Evolutionary conservation across 2,888 invertebrate species (phyloP).

Genomic region (Caenorhabditis sp.): DNA sequence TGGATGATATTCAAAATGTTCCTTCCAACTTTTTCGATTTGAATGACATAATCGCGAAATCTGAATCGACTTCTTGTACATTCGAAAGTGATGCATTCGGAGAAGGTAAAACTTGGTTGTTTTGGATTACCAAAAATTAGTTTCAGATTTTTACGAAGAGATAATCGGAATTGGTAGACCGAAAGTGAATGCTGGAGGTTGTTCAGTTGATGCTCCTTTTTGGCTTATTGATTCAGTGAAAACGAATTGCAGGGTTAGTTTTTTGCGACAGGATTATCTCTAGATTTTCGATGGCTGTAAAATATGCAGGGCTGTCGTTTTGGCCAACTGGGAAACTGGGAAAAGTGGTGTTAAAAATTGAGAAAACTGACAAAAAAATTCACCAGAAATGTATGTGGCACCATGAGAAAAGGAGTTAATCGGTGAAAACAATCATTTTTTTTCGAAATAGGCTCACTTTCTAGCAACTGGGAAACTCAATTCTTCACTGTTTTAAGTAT

Average conservation of each 20-base stretch:
- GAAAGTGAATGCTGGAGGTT: conserved; percentile 8
- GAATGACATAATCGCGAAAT: conserved; percentile 33
- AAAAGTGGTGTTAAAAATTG: neutral
- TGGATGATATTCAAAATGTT: conserved; percentile 12
- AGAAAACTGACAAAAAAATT: too few species aligned
- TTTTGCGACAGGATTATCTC: neutral
- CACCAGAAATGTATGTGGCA: too few species aligned
- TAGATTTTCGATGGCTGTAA: too few species aligned
- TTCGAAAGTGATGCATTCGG: conserved; percentile 13
- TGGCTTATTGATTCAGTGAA: conserved; percentile 29
- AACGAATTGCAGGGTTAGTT: conserved; percentile 4
- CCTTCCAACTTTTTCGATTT: conserved; percentile 19
- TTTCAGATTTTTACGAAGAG: conserved; percentile 35
- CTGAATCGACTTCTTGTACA: conserved; percentile 21
- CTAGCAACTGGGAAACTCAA: too few species aligned
- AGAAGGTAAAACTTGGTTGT: conserved; percentile 11
- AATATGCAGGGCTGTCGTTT: neutral
- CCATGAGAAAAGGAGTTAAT: too few species aligned
- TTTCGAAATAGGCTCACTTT: too few species aligned
- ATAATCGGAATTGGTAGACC: conserved; percentile 25
- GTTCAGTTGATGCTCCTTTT: conserved; percentile 19
- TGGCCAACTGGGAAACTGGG: neutral
- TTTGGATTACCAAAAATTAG: neutral
- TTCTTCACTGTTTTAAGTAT: neutral
- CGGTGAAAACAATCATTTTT: too few species aligned